Conservation (phyloP, 2,113 vertebrate genomes). For the Dipodomys spectabilis region DNA sequence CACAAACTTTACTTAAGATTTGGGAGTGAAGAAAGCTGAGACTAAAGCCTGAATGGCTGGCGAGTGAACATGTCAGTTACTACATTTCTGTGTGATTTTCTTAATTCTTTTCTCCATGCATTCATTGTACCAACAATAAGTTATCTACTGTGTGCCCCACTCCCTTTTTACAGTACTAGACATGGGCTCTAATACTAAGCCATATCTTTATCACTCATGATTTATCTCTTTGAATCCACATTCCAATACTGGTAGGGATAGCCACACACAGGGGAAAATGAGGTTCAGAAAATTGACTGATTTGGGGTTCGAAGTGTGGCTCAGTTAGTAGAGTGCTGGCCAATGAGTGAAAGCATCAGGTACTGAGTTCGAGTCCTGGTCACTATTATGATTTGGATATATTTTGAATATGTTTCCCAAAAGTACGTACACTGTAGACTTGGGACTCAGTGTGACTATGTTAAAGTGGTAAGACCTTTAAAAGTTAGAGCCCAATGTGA, state of each 20-base stretch:
- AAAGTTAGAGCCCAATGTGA: not conserved
- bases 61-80: not conserved
- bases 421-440: not conserved
- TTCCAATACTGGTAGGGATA: not conserved
- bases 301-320: too few relatives aligned
- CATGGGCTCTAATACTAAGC: not conserved
- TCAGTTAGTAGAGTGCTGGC: too few relatives aligned
- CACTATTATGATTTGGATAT: not conserved
- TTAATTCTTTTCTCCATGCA: not conserved
- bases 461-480: not conserved
- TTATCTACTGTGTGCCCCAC: not conserved
- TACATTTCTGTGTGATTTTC: not conserved
- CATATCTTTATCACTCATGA: not conserved
- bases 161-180: too few relatives aligned
- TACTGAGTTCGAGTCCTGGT: not conserved
- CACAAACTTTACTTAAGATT: not conserved
- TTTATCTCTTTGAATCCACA: constrained; percentile 17
- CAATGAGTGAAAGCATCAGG: too few relatives aligned
- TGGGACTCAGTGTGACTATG: not conserved
- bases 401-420: not conserved
- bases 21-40: not conserved
- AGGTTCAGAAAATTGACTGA: not conserved
- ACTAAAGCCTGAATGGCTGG: not conserved
- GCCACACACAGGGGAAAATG: not conserved
- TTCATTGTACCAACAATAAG: not conserved